Evolutionary conservation across 2,797 vertebrate species (phyloP), one percentile per base, ranked within the genome.

Genomic region (Crenuchus spilurus): DNA sequence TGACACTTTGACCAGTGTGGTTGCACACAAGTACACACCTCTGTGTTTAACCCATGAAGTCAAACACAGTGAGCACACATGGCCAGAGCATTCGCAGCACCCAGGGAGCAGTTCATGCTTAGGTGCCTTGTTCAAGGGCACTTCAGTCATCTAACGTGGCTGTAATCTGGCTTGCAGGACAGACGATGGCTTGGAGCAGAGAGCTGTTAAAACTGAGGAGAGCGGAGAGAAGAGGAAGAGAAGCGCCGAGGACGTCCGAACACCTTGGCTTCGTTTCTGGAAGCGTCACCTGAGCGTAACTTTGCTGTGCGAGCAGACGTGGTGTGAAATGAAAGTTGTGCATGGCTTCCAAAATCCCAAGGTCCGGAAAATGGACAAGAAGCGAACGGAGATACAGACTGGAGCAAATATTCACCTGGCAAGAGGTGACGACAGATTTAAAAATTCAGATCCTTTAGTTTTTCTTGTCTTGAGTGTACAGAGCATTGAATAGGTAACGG

Each of bases 311-410:
- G 63, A 86, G 20, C 93, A 94, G 81, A 77, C 83, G 26, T 94
- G 92, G 92, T 94, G 93, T 72, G 92, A 94, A 80, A 84, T 91
- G 77, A 88, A 93, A 48, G 78, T 90, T 65, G 75, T 80, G 1
- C 91, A 90, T 51, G 82, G 80, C 11, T 84, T 88, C 64, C 82
- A 89, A 39, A 61, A 81, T 26, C 91, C 92, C 10, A 70, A 80
- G 9, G 9, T 85, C 24, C 74, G 64, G 26, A 82, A 69, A 48
- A 77, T 49, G 35, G 76, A 81, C 0, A 86, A 89, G 74, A 83
- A 84, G 35, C 58, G 74, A 2, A 11, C 52, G n/a, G 70, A 85
- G 52, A 83, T 93, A 70, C 83, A 84, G 28, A 72, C 75, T 1
- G 93, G 93, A 51, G 72, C 77, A 24, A 86, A 81, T 52, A 88